Conservation (phyloP, 2,888 invertebrate species). For the Steinernema carpocapsae region DNA sequence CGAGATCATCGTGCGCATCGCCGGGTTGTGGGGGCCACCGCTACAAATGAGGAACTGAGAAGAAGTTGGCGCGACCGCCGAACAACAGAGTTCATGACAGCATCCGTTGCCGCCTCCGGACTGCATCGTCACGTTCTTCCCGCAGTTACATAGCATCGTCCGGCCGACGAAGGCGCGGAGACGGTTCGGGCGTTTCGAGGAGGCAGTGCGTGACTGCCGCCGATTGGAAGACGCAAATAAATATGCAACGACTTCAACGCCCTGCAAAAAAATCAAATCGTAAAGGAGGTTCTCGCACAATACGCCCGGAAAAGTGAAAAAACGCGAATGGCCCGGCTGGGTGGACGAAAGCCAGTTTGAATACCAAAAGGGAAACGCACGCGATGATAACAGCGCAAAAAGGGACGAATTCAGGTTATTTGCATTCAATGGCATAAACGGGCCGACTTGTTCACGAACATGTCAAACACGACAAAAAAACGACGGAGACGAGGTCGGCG, state of each 20-base stretch:
- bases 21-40: too few species aligned
- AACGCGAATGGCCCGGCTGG: too few species aligned
- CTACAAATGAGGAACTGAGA: too few species aligned
- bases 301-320: too few species aligned
- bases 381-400: slow-evolving; percentile 1
- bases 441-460: too few species aligned
- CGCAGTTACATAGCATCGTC: slow-evolving; percentile 30
- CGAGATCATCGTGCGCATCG: slow-evolving; percentile 38
- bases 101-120: background rate
- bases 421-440: too few species aligned
- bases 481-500: too few species aligned
- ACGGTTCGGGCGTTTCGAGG: slow-evolving; percentile 21
- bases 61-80: background rate
- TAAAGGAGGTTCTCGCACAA: too few species aligned
- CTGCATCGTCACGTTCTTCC: slow-evolving; percentile 4
- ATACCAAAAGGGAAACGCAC: background rate
- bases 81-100: slow-evolving; percentile 11
- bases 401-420: too few species aligned
- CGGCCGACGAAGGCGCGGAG: slow-evolving; percentile 11
- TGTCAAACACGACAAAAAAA: too few species aligned
- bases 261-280: background rate
- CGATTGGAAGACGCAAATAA: background rate
- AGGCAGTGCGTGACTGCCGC: slow-evolving; percentile 14
- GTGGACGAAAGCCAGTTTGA: background rate
- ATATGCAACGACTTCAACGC: background rate